Evolutionary conservation across 2,113 vertebrate species (phyloP).

Genomic region (Plotosus lineatus): DNA sequence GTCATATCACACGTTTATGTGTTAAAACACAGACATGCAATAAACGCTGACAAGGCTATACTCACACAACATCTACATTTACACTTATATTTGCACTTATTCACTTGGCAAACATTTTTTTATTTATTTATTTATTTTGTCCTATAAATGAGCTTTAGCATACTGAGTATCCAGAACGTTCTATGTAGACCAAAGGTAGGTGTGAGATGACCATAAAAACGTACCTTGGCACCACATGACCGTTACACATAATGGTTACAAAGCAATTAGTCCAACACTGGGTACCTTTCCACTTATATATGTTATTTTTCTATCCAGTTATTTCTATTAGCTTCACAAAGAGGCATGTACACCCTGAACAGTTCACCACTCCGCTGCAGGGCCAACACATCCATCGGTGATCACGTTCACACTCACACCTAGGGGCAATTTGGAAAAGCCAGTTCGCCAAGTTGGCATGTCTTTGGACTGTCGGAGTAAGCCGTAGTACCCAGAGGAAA

Average conservation of each 20-base stretch:
- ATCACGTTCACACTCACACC: no score
- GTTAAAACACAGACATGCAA: constrained; percentile 1
- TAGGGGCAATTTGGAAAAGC: no score
- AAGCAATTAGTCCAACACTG: background rate
- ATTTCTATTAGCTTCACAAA: no score
- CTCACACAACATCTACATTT: constrained; percentile 12
- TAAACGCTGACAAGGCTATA: background rate
- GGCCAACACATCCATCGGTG: no score
- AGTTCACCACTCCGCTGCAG: no score
- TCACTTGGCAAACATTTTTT: background rate
- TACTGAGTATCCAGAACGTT: background rate
- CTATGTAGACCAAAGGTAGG: background rate
- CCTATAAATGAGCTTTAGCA: background rate
- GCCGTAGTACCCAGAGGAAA: no score
- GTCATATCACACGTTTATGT: constrained; percentile 2
- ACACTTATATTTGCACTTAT: background rate
- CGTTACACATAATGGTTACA: background rate
- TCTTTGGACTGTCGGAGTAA: no score
- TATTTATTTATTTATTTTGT: background rate
- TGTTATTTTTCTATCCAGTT: no score
- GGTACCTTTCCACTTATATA: no score
- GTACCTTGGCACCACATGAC: background rate
- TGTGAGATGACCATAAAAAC: background rate
- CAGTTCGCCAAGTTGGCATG: no score
- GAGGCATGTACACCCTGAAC: no score